Evolutionary conservation across 2,113 vertebrate species (phyloP).

Genomic region (Alectura lathami): DNA sequence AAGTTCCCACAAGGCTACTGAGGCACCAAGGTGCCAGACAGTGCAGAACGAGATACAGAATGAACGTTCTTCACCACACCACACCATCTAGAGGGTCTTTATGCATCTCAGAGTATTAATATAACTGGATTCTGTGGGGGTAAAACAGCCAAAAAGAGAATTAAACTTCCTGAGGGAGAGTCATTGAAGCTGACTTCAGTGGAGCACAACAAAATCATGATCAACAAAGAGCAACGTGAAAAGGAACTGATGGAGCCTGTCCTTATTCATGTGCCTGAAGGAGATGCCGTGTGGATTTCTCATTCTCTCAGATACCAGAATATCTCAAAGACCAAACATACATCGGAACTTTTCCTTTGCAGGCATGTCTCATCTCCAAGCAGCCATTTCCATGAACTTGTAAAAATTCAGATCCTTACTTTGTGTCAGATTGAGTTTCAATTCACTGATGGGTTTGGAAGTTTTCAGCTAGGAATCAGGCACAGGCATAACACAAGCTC

Average conservation of each 20-base stretch:
- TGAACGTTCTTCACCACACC: not conserved
- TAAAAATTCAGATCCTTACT: not conserved
- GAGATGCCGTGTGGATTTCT: not conserved
- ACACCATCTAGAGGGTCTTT: not conserved
- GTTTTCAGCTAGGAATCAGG: not conserved
- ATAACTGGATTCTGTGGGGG: not conserved
- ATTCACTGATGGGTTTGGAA: not conserved
- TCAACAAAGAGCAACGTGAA: not conserved
- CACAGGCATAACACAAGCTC: not conserved
- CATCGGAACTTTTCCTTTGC: not conserved
- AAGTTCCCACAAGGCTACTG: not conserved
- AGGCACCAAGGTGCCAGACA: not conserved
- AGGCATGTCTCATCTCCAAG: not conserved
- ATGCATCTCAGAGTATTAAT: not conserved
- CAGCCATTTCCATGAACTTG: not conserved
- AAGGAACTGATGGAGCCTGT: fast-evolving
- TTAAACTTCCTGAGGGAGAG: not conserved
- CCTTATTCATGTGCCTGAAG: fast-evolving
- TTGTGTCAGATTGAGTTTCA: not conserved
- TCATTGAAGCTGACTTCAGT: not conserved
- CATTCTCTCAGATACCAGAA: too few species aligned
- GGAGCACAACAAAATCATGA: not conserved
- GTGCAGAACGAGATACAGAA: not conserved
- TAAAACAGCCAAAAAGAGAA: not conserved
- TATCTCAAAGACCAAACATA: not conserved